Base-by-base conservation (phyloP, 2,888 invertebrate genomes). In the Drosophila helvetica region DNA sequence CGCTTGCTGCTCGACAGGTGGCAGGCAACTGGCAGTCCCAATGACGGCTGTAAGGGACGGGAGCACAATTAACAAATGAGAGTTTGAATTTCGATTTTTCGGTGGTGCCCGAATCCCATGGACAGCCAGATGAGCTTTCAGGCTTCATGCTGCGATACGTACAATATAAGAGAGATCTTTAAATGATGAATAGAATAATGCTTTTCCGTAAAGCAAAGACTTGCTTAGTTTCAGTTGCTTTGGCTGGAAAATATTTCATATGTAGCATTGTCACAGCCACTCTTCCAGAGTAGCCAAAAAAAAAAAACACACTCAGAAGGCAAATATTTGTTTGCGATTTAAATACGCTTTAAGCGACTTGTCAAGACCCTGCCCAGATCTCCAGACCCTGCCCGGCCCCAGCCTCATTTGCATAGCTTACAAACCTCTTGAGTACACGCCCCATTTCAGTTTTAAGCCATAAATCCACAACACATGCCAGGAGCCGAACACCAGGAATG, bases 391-490 rank as follows among this genome's bases (percentile, higher is more conserved):
- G 47, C 38, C 33, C 47, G 22, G 4, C 22, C 5, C 27, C 22
- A 30, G 55, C 19, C 67, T 27, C 72, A 87, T 79, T 82, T 85
- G 51, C 73, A 75, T 68, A 59, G 78, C 74, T 65, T 68, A 71
- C 71, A 59, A 60, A 76, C 60, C 18, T 54, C 59, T 12, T 51
- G 53, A 59, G 58, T 58, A 50, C 73, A 60, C 57, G 42, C 63
- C 62, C 70, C 67, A 70, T 69, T 79, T 82, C 53, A 69, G 57
- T 70, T 70, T 52, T 61, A 70, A 67, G 77, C 75, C 74, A 87
- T 80, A 83, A 85, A 83, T 79, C 75, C 77, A 74, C 58, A 79
- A 66, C 77, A 72, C 77, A 85, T 77, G 79, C 67, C 75, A 38
- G 7, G 45, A 54, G 50, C 19, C 30, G 27, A 46, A 19, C 45